phyloP scores from a whole-genome alignment of 64 coral and sea anemone species.

The Pocillopora damicornis region DNA sequence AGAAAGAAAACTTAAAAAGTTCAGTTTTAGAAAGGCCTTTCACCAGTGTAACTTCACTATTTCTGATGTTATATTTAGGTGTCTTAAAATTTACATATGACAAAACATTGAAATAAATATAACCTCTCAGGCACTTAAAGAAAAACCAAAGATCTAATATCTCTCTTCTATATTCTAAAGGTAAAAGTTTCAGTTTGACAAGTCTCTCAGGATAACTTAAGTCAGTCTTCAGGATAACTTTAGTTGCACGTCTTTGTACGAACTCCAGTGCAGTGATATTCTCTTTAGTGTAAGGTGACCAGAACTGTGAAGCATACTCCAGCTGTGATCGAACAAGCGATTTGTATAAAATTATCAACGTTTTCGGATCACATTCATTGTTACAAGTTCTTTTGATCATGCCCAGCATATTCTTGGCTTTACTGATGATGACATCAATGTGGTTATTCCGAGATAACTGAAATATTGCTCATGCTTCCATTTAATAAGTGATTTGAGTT shows the following conservation, averaged over 20 bases:
- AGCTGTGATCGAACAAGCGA: slow-evolving; percentile 37
- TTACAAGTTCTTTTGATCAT: slow-evolving; percentile 40
- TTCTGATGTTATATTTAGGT: too few relatives aligned
- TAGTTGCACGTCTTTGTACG: slow-evolving; percentile 44
- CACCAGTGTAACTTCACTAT: too few relatives aligned
- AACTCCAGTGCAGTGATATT: slow-evolving; percentile 40
- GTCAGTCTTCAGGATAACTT: slow-evolving; percentile 33
- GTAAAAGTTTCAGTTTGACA: slow-evolving; percentile 39
- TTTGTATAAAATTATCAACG: slow-evolving; percentile 18
- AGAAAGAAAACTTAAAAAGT: too few relatives aligned
- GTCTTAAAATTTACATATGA: too few relatives aligned
- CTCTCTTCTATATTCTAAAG: too few relatives aligned
- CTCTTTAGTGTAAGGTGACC: slow-evolving; percentile 34
- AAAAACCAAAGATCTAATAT: too few relatives aligned
- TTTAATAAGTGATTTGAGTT: too few relatives aligned
- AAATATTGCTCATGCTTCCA: too few relatives aligned
- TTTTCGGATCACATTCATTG: slow-evolving; percentile 19
- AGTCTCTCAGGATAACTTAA: slow-evolving; percentile 44
- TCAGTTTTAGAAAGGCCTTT: too few relatives aligned
- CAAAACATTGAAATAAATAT: too few relatives aligned
- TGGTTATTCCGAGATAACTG: slow-evolving; percentile 55
- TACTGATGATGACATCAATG: slow-evolving; percentile 39
- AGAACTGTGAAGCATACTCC: slow-evolving; percentile 40
- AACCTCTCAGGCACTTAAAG: too few relatives aligned
- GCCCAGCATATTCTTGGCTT: slow-evolving; percentile 47